These are phyloP conservation scores for Drosophila mauritiana DNA, from an alignment of 1,140 invertebrate genomes.

Conservation along the genomic window DNA sequence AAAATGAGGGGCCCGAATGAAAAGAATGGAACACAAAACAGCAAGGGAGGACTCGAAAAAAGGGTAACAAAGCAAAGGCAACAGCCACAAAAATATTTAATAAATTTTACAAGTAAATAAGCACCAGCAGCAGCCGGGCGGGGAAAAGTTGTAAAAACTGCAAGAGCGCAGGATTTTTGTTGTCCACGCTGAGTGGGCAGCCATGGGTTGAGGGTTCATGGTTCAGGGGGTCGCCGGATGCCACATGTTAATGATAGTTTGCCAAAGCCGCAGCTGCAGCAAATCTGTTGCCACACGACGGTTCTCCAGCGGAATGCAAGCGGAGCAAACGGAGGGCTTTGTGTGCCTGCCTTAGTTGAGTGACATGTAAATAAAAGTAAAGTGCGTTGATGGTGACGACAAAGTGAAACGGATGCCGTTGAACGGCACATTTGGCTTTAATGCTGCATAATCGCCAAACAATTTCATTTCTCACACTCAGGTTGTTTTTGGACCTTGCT, in stretches of 20 bases:
- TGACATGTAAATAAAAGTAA: conserved; percentile 77
- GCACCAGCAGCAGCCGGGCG: conserved; percentile 17
- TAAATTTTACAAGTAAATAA: conserved; percentile 80
- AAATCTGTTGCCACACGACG: conserved; percentile 62
- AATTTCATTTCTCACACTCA: conserved; percentile 74
- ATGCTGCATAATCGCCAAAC: conserved; percentile 78
- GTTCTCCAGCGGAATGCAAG: background rate
- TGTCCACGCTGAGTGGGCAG: conserved; percentile 13
- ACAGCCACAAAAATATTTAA: conserved; percentile 73
- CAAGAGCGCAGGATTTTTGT: conserved; percentile 41
- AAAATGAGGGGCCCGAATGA: conserved; percentile 26
- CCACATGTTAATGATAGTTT: conserved; percentile 73
- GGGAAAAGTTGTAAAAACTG: conserved; percentile 56
- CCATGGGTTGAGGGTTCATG: conserved; percentile 23
- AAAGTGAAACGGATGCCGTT: conserved; percentile 43
- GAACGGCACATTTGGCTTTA: conserved; percentile 75
- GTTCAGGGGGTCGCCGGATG: conserved; percentile 5
- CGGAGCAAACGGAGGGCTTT: conserved; percentile 5
- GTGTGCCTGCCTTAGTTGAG: conserved; percentile 34
- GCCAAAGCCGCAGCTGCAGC: conserved; percentile 62
- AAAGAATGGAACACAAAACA: background rate
- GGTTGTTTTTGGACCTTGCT: conserved; percentile 7
- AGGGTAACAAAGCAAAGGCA: conserved; percentile 41
- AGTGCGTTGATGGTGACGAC: conserved; percentile 50
- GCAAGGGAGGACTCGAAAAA: background rate